Percentiles rank a stretch among this genome's conserved stretches.
phyloP scores from a whole-genome alignment of 1,140 invertebrate genomes.

The Drosophila prosaltans region DNA sequence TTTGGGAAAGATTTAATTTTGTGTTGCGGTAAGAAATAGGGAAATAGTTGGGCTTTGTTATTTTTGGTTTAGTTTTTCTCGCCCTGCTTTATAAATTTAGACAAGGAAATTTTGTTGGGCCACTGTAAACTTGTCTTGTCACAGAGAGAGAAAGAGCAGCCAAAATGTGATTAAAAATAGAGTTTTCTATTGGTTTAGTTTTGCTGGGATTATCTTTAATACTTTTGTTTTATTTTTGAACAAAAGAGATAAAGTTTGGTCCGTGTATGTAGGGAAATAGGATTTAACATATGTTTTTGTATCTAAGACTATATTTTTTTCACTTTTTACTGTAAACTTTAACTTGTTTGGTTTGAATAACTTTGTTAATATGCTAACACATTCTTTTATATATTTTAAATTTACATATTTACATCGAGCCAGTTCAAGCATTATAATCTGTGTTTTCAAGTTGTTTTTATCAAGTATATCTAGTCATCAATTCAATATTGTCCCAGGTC shows the following conservation, averaged over 20 bases:
- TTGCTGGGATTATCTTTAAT: conserved; percentile 37
- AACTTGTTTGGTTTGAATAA: too few species aligned
- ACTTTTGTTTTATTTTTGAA: conserved; percentile 25
- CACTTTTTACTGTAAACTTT: too few species aligned
- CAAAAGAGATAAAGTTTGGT: not conserved
- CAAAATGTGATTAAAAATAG: conserved; percentile 67
- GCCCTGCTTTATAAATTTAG: conserved; percentile 75
- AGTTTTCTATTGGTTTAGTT: conserved; percentile 39
- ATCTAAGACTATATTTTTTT: too few species aligned
- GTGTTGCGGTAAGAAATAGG: not conserved
- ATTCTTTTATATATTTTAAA: too few species aligned
- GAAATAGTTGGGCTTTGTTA: conserved; percentile 33
- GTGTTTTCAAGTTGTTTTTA: too few species aligned
- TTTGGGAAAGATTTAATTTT: conserved; percentile 11
- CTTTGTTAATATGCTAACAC: too few species aligned
- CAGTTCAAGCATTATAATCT: too few species aligned
- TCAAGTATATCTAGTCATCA: too few species aligned
- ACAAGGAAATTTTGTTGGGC: conserved; percentile 37
- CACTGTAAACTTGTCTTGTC: conserved; percentile 73
- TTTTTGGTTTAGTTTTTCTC: conserved; percentile 55
- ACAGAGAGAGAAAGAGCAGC: conserved; percentile 18
- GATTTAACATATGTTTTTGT: too few species aligned
- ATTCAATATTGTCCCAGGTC: too few species aligned
- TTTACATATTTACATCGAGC: too few species aligned
- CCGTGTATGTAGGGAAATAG: not conserved